phyloP scores from a whole-genome alignment of 2,113 vertebrate genomes.

The cattle (Bos taurus) region ARS-UCD2.0 NC_037344.1:15434501-15435000 shows the following conservation, averaged over 20 bases:
- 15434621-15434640: not conserved
- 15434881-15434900: not conserved
- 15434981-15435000: not conserved
- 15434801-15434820: not conserved
- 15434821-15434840: not conserved
- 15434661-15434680: constrained; percentile 25
- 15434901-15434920: not conserved
- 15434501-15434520: not conserved
- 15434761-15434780: not conserved
- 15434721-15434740: fast-evolving
- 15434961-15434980: not conserved
- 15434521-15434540: not conserved
- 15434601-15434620: not conserved
- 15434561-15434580: not conserved
- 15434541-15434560: not conserved
- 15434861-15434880: not conserved
- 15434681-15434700: not conserved
- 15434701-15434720: not conserved
- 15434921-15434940: not conserved
- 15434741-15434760: not conserved
- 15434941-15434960: not conserved
- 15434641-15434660: constrained; percentile 8
- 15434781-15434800: not conserved
- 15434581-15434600: not conserved
- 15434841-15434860: not conserved